Conservation (phyloP, 2,113 vertebrate species). For the Syngnathus floridae region DNA sequence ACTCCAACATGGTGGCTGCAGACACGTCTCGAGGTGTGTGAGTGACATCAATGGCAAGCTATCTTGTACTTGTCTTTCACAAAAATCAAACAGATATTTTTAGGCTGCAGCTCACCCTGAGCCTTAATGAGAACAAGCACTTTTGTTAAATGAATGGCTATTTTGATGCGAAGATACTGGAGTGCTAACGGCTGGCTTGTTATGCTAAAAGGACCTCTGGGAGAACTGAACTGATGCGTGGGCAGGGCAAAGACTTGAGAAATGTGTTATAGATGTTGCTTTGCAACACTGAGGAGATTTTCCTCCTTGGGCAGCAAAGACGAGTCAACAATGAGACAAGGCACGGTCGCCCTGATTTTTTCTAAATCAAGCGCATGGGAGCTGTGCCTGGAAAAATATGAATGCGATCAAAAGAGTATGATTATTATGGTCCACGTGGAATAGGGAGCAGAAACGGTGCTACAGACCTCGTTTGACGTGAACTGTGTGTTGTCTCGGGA, state of each 20-base stretch:
- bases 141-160: neutral
- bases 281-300: neutral
- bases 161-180: neutral
- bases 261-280: neutral
- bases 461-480: slow-evolving; percentile 25
- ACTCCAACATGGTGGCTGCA: too few relatives aligned
- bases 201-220: slow-evolving; percentile 9
- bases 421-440: slow-evolving; percentile 8
- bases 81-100: neutral
- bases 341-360: neutral
- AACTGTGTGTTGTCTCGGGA: slow-evolving; percentile 28
- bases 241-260: slow-evolving; percentile 1
- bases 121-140: neutral
- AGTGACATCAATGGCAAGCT: too few relatives aligned
- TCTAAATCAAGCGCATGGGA: slow-evolving; percentile 20
- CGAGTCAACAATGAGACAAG: neutral
- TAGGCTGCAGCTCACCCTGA: neutral
- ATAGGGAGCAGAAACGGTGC: neutral
- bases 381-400: slow-evolving; percentile 25
- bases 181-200: neutral
- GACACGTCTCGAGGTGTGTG: too few relatives aligned
- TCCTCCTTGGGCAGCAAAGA: slow-evolving; percentile 2
- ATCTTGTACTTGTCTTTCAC: neutral
- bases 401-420: slow-evolving; percentile 22
- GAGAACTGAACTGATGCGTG: neutral